phyloP scores from a whole-genome alignment of 2,888 invertebrate species.

The Dicyrtomina minuta region DNA sequence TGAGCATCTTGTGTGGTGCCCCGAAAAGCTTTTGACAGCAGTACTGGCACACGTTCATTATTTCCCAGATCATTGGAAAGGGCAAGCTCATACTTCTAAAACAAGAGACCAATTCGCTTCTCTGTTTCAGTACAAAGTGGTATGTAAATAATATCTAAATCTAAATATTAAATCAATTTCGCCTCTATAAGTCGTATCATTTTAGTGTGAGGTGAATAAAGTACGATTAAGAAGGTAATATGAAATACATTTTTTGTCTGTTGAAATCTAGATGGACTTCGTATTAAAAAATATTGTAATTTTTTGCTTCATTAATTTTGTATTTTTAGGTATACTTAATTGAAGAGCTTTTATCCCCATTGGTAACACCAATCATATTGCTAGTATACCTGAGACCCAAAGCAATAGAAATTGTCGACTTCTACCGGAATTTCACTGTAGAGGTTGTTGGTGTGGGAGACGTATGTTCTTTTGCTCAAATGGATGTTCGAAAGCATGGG shows the following conservation, averaged over 20 bases:
- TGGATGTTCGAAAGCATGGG: conserved; percentile 92
- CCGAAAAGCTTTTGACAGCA: conserved; percentile 83
- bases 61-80: conserved; percentile 85
- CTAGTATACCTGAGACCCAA: conserved; percentile 73
- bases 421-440: conserved; percentile 94
- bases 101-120: conserved; percentile 86
- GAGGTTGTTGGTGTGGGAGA: conserved; percentile 94
- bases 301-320: not conserved
- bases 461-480: conserved; percentile 76
- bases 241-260: too few relatives aligned
- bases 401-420: conserved; percentile 88
- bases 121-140: conserved; percentile 88
- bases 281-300: too few relatives aligned
- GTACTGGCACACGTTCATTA: conserved; percentile 90
- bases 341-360: conserved; percentile 86
- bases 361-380: conserved; percentile 85
- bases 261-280: not conserved
- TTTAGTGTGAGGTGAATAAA: too few relatives aligned
- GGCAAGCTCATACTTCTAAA: conserved; percentile 81
- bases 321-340: conserved; percentile 71
- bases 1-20: conserved; percentile 80
- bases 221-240: too few relatives aligned
- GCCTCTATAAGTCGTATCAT: too few relatives aligned
- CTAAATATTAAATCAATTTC: too few relatives aligned
- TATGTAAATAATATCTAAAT: too few relatives aligned